Evolutionary conservation across 2,113 vertebrate genomes (phyloP).

Genomic region (Siniperca chuatsi): DNA sequence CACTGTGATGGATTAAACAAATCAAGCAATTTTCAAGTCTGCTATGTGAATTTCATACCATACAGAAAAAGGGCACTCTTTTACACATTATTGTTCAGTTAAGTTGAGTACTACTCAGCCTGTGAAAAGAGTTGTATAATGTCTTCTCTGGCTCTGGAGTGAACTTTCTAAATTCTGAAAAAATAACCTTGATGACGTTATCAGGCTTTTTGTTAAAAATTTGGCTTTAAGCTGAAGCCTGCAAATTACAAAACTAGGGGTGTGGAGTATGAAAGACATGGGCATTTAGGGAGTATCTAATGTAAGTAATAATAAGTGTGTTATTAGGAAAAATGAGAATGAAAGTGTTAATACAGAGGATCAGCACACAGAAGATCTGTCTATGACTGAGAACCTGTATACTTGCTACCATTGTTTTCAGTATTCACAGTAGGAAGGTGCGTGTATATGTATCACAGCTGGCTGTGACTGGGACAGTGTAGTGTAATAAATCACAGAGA

Average conservation of each 20-base stretch:
- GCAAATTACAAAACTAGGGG: background rate
- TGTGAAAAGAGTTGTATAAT: background rate
- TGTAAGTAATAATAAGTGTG: background rate
- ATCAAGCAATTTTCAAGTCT: background rate
- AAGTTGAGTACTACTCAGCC: background rate
- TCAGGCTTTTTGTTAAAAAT: background rate
- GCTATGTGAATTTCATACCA: background rate
- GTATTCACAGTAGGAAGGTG: constrained; percentile 60
- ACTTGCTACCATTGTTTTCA: constrained; percentile 45
- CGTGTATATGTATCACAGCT: constrained; percentile 69
- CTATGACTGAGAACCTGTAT: constrained; percentile 57
- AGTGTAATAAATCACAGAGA: constrained; percentile 78
- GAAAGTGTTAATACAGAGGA: constrained; percentile 14
- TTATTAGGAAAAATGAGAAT: constrained; percentile 15
- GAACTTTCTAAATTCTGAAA: background rate
- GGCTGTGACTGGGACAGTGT: constrained; percentile 59
- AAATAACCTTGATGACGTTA: background rate
- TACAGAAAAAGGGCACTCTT: background rate
- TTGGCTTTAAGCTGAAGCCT: too few relatives aligned
- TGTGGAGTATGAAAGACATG: too few relatives aligned
- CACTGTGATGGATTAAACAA: background rate
- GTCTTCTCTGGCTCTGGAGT: background rate
- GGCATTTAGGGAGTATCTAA: background rate
- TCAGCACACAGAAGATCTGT: constrained; percentile 23
- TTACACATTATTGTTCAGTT: background rate